Evolutionary conservation across 2,797 vertebrate species (phyloP), one percentile per base, ranked within the genome.

Genomic region (Phalanger gymnotis): DNA sequence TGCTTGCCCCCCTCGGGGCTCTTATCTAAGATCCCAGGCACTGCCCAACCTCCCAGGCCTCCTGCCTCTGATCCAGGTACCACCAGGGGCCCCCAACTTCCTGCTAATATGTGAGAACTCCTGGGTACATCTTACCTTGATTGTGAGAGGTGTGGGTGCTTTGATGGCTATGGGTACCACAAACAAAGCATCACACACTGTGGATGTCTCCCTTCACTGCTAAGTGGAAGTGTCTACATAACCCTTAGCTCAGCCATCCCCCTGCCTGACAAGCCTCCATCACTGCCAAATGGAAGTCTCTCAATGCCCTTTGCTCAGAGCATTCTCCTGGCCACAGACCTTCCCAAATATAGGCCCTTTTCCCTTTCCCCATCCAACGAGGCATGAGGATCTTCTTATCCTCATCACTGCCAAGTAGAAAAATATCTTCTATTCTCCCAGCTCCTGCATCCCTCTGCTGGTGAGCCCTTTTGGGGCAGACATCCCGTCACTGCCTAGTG

Each of bases 31-130:
- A 93, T 98, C 92, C 19, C 98, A 90, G 94, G 97, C 95, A 3
- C 97, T 1, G 96, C 92, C 92, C 98, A 97, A 95, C 53, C 92
- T 31, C 93, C 90, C 92, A 97, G 98, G 97, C 94, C 97, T 40
- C 95, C 99, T 98, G 90, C 90, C 92, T 96, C 96, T 53, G 95
- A 96, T 51, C 58, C 97, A 58, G 93, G 95, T 53, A 81, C 94
- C 10, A 91, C 92, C 53, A 90, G 97, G 92, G 98, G 98, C 28
- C 98, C 98, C 52, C 99, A 99, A 94, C 97, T 99, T 57, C 92
- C 98, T 0, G 98, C 99, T 96, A 98, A 99, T 96, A 99, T 99
- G 98, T 99, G 98, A 99, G 95, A 52, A 57, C 73, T 58, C 40
- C 66, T 92, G 53, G 53, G 89, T 22, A 58, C 40, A 90, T 51